Percentiles rank a stretch among this genome's conserved stretches.
Conservation (phyloP, 2,113 vertebrate genomes). For the Rhinichthys klamathensis region DNA sequence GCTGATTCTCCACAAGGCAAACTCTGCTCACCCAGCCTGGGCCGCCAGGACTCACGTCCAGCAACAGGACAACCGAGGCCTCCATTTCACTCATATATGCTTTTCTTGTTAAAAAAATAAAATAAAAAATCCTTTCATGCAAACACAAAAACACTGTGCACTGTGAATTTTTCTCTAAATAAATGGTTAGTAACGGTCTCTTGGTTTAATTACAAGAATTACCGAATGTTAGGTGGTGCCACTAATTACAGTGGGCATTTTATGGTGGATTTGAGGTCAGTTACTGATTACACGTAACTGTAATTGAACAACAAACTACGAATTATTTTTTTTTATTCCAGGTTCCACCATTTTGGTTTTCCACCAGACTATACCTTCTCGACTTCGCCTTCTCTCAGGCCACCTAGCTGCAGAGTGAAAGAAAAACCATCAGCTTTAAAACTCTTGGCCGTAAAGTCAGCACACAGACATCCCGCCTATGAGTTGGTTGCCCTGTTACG, state of each 20-base stretch:
- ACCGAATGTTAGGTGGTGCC: conserved; percentile 61
- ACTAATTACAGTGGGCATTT: conserved; percentile 57
- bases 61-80: conserved; percentile 69
- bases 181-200: conserved; percentile 64
- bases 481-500: conserved; percentile 48
- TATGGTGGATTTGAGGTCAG: conserved; percentile 39
- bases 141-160: not conserved
- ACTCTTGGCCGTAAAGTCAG: conserved; percentile 36
- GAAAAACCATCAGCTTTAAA: conserved; percentile 54
- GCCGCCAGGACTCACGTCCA: conserved; percentile 67
- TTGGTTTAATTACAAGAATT: conserved; percentile 69
- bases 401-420: conserved; percentile 68
- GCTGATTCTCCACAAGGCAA: conserved; percentile 72
- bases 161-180: not conserved
- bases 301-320: not conserved
- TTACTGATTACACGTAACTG: conserved; percentile 73
- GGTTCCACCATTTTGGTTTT: conserved; percentile 38
- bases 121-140: not conserved
- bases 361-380: conserved; percentile 74
- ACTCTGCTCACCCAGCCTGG: conserved; percentile 64
- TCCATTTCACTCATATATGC: conserved; percentile 10
- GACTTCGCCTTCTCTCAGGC: conserved; percentile 65
- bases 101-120: not conserved
- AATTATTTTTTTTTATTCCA: conserved; percentile 26
- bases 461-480: not conserved